Percentiles rank a stretch among this genome's conserved stretches.
Evolutionary conservation across 2,113 vertebrate species (phyloP).

Genomic region (Tachuris rubrigastra): DNA sequence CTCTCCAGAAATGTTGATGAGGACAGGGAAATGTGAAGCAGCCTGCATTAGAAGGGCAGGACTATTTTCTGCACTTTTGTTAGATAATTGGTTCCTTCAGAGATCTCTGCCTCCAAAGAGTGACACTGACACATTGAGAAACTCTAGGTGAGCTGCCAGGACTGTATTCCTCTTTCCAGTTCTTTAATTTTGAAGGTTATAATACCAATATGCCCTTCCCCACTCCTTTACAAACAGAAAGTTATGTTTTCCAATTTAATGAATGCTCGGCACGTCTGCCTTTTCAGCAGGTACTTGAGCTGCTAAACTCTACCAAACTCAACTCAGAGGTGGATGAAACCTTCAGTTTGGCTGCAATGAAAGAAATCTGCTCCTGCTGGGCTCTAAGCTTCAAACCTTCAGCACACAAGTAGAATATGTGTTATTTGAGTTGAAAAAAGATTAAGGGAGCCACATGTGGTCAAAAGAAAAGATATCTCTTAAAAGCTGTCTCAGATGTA

Average conservation of each 20-base stretch:
- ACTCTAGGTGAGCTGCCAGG: background rate
- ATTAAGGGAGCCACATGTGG: background rate
- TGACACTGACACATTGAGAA: background rate
- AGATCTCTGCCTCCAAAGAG: background rate
- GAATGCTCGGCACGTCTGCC: background rate
- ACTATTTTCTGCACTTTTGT: background rate
- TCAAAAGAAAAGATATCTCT: background rate
- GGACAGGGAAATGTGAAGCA: background rate
- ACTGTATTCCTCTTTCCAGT: background rate
- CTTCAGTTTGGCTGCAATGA: background rate
- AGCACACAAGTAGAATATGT: background rate
- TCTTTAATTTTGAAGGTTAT: background rate
- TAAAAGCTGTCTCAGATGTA: background rate
- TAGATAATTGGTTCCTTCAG: background rate
- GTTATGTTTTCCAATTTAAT: background rate
- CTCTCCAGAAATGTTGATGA: background rate
- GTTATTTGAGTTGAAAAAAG: background rate
- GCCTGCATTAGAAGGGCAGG: background rate
- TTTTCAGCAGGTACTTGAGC: background rate
- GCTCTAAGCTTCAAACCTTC: background rate
- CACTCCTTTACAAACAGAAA: background rate
- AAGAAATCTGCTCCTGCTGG: background rate
- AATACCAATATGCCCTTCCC: background rate
- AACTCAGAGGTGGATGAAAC: background rate
- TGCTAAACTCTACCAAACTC: background rate